These are phyloP conservation scores for Poeciliopsis paucimaculata DNA, from an alignment of 2,797 vertebrate genomes.

Conservation along the genomic window DNA sequence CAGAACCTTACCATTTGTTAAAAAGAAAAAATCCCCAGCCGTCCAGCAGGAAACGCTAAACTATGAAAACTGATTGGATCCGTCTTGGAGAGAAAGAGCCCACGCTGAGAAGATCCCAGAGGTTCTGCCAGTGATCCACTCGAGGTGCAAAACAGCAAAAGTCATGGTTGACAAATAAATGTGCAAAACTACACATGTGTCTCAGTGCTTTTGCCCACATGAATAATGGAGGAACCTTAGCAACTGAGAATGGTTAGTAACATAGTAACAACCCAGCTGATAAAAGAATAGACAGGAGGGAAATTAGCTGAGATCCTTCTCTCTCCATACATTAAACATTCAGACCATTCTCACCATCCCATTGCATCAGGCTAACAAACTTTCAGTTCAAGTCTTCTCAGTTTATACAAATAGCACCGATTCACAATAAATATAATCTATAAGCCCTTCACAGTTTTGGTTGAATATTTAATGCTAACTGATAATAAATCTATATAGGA, in stretches of 20 bases:
- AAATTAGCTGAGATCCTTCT: not conserved
- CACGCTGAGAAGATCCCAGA: slow-evolving; percentile 1
- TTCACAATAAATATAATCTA: not conserved
- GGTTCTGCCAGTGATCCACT: slow-evolving; percentile 7
- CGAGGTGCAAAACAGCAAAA: not conserved
- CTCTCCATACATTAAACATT: not conserved
- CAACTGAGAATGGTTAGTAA: not conserved
- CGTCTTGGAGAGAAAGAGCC: not conserved
- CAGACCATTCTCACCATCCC: not conserved
- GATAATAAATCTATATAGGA: not conserved
- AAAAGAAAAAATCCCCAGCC: not conserved
- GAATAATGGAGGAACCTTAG: slow-evolving; percentile 5
- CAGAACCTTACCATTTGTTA: not conserved
- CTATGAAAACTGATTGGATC: slow-evolving; percentile 5
- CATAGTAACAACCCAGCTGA: not conserved
- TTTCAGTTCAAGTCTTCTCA: not conserved
- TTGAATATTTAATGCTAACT: not conserved
- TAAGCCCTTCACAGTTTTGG: not conserved
- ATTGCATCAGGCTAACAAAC: not conserved
- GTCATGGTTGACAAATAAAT: slow-evolving; percentile 12
- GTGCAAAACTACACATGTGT: not conserved
- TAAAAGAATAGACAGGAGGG: slow-evolving; percentile 1
- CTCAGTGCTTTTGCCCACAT: slow-evolving; percentile 10
- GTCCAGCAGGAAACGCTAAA: not conserved
- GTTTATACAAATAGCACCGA: not conserved